Evolutionary conservation across 2,888 invertebrate genomes (phyloP).

Genomic region (Pseudococcus longispinus): DNA sequence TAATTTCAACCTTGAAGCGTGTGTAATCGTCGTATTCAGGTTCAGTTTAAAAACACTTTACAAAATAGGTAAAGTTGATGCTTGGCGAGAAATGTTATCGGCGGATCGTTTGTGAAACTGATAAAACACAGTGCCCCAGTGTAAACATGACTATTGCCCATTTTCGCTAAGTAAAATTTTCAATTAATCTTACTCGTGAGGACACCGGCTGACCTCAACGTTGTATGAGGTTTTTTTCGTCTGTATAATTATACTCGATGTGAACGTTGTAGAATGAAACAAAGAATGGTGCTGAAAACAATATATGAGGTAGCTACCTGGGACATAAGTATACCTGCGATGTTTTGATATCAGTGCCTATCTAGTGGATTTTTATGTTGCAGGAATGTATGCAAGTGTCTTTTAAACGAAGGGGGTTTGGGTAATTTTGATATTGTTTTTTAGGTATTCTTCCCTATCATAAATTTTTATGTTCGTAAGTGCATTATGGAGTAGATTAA

Average conservation of each 20-base stretch:
- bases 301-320: neutral
- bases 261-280: neutral
- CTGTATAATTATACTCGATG: neutral
- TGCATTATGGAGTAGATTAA: no score
- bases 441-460: no score
- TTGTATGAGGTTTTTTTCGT: neutral
- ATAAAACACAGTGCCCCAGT: neutral
- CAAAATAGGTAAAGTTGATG: neutral
- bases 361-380: neutral
- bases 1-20: neutral
- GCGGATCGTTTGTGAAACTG: neutral
- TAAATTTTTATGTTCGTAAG: no score
- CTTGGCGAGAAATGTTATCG: neutral
- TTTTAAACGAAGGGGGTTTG: no score
- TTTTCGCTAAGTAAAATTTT: neutral
- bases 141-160: neutral
- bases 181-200: neutral
- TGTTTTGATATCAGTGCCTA: neutral
- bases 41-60: neutral
- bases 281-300: neutral
- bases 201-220: neutral
- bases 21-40: neutral
- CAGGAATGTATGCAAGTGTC: neutral
- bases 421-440: no score
- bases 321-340: neutral